Evolutionary conservation across 1,140 invertebrate genomes (phyloP).

Genomic region (Drosophila melanica): DNA sequence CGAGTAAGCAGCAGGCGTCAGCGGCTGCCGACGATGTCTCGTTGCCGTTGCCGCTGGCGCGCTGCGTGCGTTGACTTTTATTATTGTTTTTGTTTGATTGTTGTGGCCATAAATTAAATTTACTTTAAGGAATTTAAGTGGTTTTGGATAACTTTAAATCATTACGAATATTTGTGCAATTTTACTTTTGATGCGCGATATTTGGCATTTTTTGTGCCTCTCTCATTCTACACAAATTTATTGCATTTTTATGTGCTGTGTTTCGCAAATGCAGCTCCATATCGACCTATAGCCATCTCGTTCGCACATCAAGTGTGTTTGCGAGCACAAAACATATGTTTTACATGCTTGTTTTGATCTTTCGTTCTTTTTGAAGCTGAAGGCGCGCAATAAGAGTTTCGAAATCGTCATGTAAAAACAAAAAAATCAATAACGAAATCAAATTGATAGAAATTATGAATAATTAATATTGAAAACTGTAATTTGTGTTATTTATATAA

Average conservation of each 20-base stretch:
- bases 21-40: constrained; percentile 60
- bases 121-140: not conserved
- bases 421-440: not conserved
- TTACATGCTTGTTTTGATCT: constrained; percentile 59
- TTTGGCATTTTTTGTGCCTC: constrained; percentile 50
- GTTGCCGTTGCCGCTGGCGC: constrained; percentile 38
- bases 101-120: constrained; percentile 16
- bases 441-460: not conserved
- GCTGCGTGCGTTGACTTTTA: constrained; percentile 24
- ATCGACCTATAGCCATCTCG: constrained; percentile 43
- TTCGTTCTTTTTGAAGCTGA: constrained; percentile 21
- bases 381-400: constrained; percentile 5
- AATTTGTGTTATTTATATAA: not conserved
- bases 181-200: constrained; percentile 54
- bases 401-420: not conserved
- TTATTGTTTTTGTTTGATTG: constrained; percentile 56
- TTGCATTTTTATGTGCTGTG: constrained; percentile 67
- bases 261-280: constrained; percentile 62
- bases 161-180: constrained; percentile 49
- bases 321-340: constrained; percentile 62
- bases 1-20: constrained; percentile 57
- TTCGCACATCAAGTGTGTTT: constrained; percentile 32
- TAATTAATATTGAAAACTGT: not conserved
- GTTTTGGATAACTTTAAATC: not conserved
- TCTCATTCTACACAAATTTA: constrained; percentile 69